These are phyloP conservation scores for Trematomus bernacchii DNA, from an alignment of 2,797 vertebrate species.

Conservation along the genomic window DNA sequence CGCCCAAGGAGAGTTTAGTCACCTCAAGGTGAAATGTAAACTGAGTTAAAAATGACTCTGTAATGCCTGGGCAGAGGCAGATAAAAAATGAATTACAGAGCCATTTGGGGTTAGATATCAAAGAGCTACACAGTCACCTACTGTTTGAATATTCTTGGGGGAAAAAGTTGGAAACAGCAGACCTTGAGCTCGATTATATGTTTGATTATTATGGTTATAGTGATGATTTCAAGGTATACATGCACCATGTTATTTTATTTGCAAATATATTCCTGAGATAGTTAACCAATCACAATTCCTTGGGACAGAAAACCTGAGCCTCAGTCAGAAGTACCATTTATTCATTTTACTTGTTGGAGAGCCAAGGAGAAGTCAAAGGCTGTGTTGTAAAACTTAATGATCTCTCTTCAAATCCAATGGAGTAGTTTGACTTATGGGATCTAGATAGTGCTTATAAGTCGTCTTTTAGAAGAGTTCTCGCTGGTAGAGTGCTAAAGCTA, in stretches of 20 bases:
- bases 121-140: background rate
- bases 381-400: background rate
- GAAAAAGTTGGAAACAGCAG: background rate
- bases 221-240: constrained; percentile 2
- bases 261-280: background rate
- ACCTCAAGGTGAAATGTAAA: constrained; percentile 59
- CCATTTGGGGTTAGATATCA: constrained; percentile 18
- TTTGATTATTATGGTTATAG: background rate
- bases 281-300: background rate
- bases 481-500: no score
- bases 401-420: background rate
- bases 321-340: background rate
- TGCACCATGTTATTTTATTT: background rate
- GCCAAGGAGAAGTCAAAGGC: background rate
- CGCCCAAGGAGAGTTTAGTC: constrained; percentile 58
- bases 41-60: constrained; percentile 40
- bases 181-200: constrained; percentile 3
- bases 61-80: constrained; percentile 16
- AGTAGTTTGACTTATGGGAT: background rate
- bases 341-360: background rate
- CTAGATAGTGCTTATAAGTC: no score
- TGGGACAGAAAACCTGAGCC: background rate
- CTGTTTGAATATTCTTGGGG: background rate
- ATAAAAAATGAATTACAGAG: constrained; percentile 22
- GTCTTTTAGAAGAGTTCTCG: no score